These are phyloP conservation scores for Lucifuga dentata DNA, from an alignment of 2,113 vertebrate species.

Conservation along the genomic window DNA sequence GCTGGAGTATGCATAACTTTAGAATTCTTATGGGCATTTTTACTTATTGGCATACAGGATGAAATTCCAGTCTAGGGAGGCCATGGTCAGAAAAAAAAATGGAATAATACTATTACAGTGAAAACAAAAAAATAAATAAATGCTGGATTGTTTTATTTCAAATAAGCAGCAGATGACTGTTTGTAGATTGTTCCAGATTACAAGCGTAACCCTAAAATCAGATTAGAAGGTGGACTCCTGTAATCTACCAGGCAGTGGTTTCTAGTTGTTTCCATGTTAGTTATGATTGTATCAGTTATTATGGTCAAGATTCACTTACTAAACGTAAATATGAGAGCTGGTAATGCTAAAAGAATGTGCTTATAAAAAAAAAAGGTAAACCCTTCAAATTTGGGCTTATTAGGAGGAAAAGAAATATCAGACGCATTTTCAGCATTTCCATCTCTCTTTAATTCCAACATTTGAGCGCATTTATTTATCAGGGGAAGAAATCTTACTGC, in stretches of 20 bases:
- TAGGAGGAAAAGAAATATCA: no score
- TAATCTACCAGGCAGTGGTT: neutral
- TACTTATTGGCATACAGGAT: neutral
- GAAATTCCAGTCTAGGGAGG: neutral
- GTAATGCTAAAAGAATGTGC: no score
- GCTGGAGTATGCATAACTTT: constrained; percentile 5
- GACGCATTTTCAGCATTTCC: no score
- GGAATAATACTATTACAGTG: neutral
- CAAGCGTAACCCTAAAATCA: neutral
- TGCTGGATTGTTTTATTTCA: neutral
- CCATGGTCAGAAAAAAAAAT: neutral
- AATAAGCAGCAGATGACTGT: neutral
- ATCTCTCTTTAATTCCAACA: no score
- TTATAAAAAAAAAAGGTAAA: no score
- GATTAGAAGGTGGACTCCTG: constrained; percentile 10
- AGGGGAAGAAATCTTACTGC: no score
- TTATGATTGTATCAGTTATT: no score
- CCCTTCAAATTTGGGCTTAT: no score
- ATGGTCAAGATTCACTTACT: no score
- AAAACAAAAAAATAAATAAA: neutral
- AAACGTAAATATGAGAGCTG: neutral
- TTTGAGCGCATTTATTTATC: no score
- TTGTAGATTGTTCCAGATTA: constrained; percentile 13
- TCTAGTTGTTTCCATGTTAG: constrained; percentile 14
- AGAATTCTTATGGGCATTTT: constrained; percentile 1